phyloP scores from a whole-genome alignment of 2,888 invertebrate species.

The Petrolisthes cinctipes region DNA sequence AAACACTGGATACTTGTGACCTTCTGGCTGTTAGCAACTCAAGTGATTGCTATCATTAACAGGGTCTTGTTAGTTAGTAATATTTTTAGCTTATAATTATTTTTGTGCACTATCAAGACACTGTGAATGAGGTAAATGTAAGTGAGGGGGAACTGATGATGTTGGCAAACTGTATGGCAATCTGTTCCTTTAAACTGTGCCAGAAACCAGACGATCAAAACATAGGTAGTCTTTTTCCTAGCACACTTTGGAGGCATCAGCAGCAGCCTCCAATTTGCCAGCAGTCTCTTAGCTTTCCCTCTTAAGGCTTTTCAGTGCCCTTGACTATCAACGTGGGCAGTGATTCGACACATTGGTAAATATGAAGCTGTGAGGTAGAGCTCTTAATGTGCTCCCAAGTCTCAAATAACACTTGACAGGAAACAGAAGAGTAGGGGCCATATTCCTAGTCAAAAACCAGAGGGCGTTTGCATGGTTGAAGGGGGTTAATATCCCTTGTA shows the following conservation, averaged over 20 bases:
- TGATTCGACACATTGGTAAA: slow-evolving; percentile 51
- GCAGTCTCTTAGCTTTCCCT: slow-evolving; percentile 6
- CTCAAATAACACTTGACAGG: slow-evolving; percentile 27
- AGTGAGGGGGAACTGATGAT: not conserved
- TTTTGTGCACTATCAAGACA: slow-evolving; percentile 8
- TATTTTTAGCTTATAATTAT: slow-evolving; percentile 3
- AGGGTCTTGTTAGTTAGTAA: not conserved
- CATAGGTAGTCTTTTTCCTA: no score
- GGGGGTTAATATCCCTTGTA: no score
- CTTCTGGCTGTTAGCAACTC: no score
- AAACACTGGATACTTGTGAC: no score
- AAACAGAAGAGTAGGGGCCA: slow-evolving; percentile 16
- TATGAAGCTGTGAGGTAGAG: slow-evolving; percentile 48
- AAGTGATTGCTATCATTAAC: not conserved
- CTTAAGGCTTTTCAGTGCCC: slow-evolving; percentile 50
- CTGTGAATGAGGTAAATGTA: not conserved
- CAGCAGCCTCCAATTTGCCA: not conserved
- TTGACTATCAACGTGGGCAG: slow-evolving; percentile 61
- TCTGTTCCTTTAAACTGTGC: no score
- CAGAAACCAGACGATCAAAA: no score
- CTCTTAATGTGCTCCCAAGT: slow-evolving; percentile 39
- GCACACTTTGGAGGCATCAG: not conserved
- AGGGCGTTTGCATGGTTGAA: no score
- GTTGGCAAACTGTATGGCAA: not conserved
- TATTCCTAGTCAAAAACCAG: no score